Base-by-base conservation (phyloP, 2,888 invertebrate genomes). In the Drosophila mimetica region DNA sequence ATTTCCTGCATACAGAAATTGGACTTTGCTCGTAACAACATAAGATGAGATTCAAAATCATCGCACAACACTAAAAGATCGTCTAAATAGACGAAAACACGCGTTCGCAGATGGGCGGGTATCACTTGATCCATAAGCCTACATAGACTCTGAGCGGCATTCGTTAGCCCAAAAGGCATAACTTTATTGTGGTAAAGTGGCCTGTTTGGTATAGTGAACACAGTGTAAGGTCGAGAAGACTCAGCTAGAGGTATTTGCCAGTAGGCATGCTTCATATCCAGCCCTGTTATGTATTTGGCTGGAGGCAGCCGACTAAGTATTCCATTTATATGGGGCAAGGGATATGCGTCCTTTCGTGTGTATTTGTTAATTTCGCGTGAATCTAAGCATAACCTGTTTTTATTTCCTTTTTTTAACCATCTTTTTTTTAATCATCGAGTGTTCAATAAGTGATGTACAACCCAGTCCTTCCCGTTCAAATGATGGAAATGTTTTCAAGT, bases 381-480 rank as follows among this genome's bases (percentile, higher is more conserved):
- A 46, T 89, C 89, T 0, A 89, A 57, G 34, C 87, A 87, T 4
- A 89, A 76, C 0, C 86, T 54, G 7, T 72, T 71, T 6, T 71
- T 76, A 1, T 77, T 79, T 16, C 65, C 67, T 50, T 88, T 88
- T 4, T 63, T 51, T 0, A 87, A 90, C 36, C 89, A 90, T 90
- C 3, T 79, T 47, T 25, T 13, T 34, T 18, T 48, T 18, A 9
- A 48, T 8, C 1, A 54, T 50, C 13, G 44, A 37, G 34, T 59
- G 41, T 9, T 11, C 42, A 18, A 50, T 18, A n/a, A 36, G 13
- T 11, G 16, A 13, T n/a, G 28, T 55, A 18, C 22, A 5, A 22
- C 22, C 22, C 22, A 22, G 22, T 22, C 22, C 22, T 22, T 22
- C 22, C 4, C 22, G 22, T 22, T 22, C 22, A 22, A 22, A 2